These are phyloP conservation scores for Xyliphius kryptos DNA, from an alignment of 2,113 vertebrate species.

Conservation along the genomic window DNA sequence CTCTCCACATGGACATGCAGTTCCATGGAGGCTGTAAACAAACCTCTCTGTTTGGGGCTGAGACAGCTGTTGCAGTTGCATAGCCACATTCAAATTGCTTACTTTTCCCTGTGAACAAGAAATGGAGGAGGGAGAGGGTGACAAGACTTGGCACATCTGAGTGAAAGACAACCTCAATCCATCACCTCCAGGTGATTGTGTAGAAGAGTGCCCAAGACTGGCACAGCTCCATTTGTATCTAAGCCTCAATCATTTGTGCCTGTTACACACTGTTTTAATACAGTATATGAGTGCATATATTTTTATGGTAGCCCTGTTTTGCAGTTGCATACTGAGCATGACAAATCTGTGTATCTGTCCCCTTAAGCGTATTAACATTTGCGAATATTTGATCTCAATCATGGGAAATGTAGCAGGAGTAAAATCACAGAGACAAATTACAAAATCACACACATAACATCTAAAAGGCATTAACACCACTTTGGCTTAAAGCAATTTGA, in stretches of 20 bases:
- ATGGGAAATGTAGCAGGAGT: constrained; percentile 47
- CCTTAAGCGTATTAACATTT: constrained; percentile 45
- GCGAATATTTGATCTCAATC: constrained; percentile 48
- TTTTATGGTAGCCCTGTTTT: too few species aligned
- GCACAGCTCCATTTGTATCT: constrained; percentile 16
- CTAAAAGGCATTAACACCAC: constrained; percentile 43
- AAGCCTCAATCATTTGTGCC: too few species aligned
- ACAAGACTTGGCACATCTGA: constrained; percentile 32
- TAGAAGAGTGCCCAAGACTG: constrained; percentile 47
- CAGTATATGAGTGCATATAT: constrained; percentile 20
- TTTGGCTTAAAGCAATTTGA: constrained; percentile 40
- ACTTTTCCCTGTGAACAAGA: constrained; percentile 41
- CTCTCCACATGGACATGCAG: constrained; percentile 3
- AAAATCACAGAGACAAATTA: constrained; percentile 51
- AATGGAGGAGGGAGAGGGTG: neutral
- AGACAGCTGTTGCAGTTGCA: constrained; percentile 28
- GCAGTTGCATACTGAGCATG: too few species aligned
- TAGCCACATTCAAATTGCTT: constrained; percentile 31
- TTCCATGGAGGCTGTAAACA: constrained; percentile 20
- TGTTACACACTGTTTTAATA: neutral
- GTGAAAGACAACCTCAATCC: constrained; percentile 50
- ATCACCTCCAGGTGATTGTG: constrained; percentile 56
- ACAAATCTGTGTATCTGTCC: constrained; percentile 20
- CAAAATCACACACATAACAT: constrained; percentile 43
- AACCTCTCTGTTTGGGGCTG: constrained; percentile 22